These are phyloP conservation scores for Heterodera filipjevi DNA, from an alignment of 2,888 invertebrate species.

Conservation along the genomic window DNA sequence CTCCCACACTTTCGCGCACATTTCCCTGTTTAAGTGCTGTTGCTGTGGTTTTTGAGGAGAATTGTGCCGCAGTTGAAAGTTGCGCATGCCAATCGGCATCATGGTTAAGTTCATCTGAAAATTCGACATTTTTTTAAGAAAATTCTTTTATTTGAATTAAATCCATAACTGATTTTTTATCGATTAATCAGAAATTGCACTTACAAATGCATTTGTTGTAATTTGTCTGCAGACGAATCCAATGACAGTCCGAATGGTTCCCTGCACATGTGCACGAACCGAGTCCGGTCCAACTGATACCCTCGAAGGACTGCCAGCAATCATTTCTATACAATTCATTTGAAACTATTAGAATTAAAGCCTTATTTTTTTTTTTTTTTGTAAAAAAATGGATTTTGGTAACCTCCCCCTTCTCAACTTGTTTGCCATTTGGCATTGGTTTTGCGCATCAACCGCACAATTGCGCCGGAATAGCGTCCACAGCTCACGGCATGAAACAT, in stretches of 20 bases:
- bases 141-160: neutral
- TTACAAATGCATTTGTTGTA: constrained; percentile 65
- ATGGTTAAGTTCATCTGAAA: constrained; percentile 24
- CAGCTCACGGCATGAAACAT: constrained; percentile 60
- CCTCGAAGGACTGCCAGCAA: constrained; percentile 64
- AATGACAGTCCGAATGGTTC: constrained; percentile 62
- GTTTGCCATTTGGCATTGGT: constrained; percentile 59
- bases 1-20: neutral
- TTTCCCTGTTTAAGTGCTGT: neutral
- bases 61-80: constrained; percentile 17
- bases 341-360: too few species aligned
- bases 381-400: neutral
- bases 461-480: constrained; percentile 61
- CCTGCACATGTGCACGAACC: constrained; percentile 58
- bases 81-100: constrained; percentile 23
- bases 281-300: constrained; percentile 63
- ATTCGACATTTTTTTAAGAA: too few species aligned
- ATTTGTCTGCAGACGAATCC: constrained; percentile 64
- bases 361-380: neutral
- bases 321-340: constrained; percentile 53
- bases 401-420: constrained; percentile 32
- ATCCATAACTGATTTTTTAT: neutral
- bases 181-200: constrained; percentile 22
- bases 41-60: neutral
- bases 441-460: constrained; percentile 61